Conservation (phyloP, 2,888 invertebrate genomes). For the Orgyia antiqua region DNA sequence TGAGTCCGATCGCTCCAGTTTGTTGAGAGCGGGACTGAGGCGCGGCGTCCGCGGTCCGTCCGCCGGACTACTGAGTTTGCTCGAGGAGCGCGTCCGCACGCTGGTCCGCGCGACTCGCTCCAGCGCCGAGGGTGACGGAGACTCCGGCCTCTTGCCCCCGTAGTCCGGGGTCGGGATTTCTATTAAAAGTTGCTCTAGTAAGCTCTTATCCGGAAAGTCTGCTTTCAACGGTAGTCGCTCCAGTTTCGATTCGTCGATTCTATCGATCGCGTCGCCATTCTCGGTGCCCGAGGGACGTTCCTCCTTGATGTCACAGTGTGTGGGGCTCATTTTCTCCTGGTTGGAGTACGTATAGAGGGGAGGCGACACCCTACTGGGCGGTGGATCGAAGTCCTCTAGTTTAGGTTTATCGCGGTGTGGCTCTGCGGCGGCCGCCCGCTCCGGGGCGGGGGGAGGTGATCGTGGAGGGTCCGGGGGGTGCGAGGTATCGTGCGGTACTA, state of each 20-base stretch:
- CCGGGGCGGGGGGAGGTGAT: conserved; percentile 7
- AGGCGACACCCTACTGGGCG: conserved; percentile 84
- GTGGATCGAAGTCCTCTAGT: conserved; percentile 77
- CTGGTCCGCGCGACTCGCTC: conserved; percentile 70
- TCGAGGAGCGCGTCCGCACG: conserved; percentile 82
- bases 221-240: conserved; percentile 64
- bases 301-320: conserved; percentile 31
- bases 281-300: conserved; percentile 75
- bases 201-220: conserved; percentile 76
- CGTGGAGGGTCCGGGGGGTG: conserved; percentile 4
- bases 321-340: conserved; percentile 74
- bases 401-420: conserved; percentile 33
- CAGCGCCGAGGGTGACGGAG: conserved; percentile 66
- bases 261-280: conserved; percentile 42
- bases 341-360: conserved; percentile 88
- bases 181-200: conserved; percentile 88
- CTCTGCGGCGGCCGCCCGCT: conserved; percentile 9
- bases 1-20: conserved; percentile 53
- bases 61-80: conserved; percentile 83
- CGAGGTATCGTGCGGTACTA: conserved; percentile 10
- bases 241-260: conserved; percentile 35
- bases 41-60: conserved; percentile 68
- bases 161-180: conserved; percentile 85
- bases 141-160: conserved; percentile 66
- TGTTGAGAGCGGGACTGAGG: conserved; percentile 57